Conservation (phyloP, 2,888 invertebrate species). For the Sthenelais limicola region DNA sequence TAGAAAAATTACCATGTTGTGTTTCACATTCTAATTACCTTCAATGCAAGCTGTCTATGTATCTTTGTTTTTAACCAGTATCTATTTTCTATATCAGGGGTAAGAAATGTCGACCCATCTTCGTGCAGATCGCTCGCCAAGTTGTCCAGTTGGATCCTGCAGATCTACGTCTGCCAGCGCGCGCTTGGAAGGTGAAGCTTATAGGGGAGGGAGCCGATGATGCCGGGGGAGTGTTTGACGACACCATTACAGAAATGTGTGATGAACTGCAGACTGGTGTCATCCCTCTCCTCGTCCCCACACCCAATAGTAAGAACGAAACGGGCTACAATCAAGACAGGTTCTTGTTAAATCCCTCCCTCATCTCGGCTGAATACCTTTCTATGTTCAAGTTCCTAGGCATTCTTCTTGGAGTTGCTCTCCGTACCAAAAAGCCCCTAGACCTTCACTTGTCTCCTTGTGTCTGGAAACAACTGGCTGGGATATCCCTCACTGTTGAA, state of each 20-base stretch:
- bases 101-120: constrained; percentile 77
- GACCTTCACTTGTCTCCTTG: constrained; percentile 78
- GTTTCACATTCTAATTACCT: too few relatives aligned
- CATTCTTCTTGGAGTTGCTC: constrained; percentile 78
- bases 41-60: too few relatives aligned
- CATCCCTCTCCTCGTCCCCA: constrained; percentile 77
- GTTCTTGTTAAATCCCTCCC: constrained; percentile 77
- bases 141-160: constrained; percentile 77
- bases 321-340: constrained; percentile 78
- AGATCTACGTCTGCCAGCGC: constrained; percentile 77
- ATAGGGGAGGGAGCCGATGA: constrained; percentile 81
- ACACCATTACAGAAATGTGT: constrained; percentile 80
- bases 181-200: constrained; percentile 81
- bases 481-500: constrained; percentile 76
- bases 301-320: constrained; percentile 78
- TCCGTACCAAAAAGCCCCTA: constrained; percentile 79
- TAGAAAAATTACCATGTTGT: too few relatives aligned
- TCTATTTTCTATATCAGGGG: constrained; percentile 66
- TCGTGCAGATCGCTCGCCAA: constrained; percentile 78
- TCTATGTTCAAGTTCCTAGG: constrained; percentile 78
- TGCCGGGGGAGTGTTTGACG: constrained; percentile 81
- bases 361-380: constrained; percentile 76
- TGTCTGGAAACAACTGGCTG: constrained; percentile 78
- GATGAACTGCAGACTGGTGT: constrained; percentile 77
- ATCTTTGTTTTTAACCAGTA: too few relatives aligned